phyloP scores from a whole-genome alignment of 2,797 vertebrate genomes.

The Rallus crepitans region DNA sequence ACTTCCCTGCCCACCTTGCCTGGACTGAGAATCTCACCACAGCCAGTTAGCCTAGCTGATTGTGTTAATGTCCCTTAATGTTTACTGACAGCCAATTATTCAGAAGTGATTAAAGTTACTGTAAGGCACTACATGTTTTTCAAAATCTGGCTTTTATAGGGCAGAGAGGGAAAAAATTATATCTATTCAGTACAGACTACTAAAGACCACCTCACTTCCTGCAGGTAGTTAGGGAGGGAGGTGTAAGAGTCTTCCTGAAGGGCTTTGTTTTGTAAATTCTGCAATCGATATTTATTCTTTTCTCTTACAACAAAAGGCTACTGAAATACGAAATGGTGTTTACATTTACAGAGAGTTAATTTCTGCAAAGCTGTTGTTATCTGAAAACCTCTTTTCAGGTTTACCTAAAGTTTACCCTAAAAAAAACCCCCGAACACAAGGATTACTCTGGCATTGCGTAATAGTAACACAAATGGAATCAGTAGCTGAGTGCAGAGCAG shows the following conservation, averaged over 20 bases:
- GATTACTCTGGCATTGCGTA: accelerated
- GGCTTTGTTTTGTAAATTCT: neutral
- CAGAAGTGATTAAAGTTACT: neutral
- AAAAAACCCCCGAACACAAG: accelerated
- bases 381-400: neutral
- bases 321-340: neutral
- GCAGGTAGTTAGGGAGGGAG: neutral
- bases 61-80: neutral
- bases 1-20: neutral
- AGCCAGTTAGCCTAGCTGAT: neutral
- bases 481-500: neutral
- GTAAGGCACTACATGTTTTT: neutral
- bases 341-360: neutral
- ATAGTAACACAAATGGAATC: neutral
- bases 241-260: neutral
- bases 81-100: neutral
- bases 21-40: neutral
- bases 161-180: neutral
- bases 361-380: neutral
- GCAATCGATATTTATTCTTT: neutral
- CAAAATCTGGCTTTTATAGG: neutral
- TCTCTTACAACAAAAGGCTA: neutral
- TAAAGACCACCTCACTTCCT: neutral
- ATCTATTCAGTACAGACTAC: neutral
- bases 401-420: neutral